These are phyloP conservation scores for Dicyrtomina minuta DNA, from an alignment of 2,888 invertebrate genomes.

Conservation along the genomic window DNA sequence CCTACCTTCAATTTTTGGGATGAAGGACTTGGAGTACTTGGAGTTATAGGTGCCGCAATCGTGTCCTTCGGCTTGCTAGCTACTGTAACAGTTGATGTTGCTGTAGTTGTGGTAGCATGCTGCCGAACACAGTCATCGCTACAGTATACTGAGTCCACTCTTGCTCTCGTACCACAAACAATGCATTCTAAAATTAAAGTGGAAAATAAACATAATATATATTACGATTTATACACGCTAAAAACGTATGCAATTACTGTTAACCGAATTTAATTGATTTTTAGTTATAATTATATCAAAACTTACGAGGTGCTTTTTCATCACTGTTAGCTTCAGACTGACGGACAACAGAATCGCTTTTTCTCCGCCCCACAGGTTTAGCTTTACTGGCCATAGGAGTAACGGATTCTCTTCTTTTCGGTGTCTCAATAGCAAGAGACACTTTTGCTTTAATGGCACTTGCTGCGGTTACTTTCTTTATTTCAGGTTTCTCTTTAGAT, in stretches of 20 bases:
- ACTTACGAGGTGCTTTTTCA: neutral
- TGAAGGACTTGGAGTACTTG: neutral
- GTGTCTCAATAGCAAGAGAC: conserved; percentile 1
- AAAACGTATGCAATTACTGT: neutral
- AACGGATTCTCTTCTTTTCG: conserved; percentile 5
- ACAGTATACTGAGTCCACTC: conserved; percentile 85
- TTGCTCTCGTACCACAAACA: conserved; percentile 75
- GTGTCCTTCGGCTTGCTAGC: conserved; percentile 4
- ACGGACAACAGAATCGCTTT: conserved; percentile 4
- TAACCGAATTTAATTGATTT: no score
- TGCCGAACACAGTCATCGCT: conserved; percentile 75
- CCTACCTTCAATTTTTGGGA: conserved; percentile 21
- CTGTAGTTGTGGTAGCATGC: conserved; percentile 1
- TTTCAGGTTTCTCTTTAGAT: conserved; percentile 1
- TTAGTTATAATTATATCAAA: neutral
- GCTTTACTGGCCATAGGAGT: no score
- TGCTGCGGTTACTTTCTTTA: neutral
- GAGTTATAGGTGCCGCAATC: neutral
- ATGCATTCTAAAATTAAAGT: conserved; percentile 62
- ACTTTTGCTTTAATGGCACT: neutral
- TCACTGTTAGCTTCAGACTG: neutral
- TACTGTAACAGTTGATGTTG: neutral
- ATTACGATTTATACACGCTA: neutral
- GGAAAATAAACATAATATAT: neutral
- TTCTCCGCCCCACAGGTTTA: conserved; percentile 12